Evolutionary conservation across 1,140 invertebrate genomes (phyloP).

Genomic region (Bilobella aurantiaca): DNA sequence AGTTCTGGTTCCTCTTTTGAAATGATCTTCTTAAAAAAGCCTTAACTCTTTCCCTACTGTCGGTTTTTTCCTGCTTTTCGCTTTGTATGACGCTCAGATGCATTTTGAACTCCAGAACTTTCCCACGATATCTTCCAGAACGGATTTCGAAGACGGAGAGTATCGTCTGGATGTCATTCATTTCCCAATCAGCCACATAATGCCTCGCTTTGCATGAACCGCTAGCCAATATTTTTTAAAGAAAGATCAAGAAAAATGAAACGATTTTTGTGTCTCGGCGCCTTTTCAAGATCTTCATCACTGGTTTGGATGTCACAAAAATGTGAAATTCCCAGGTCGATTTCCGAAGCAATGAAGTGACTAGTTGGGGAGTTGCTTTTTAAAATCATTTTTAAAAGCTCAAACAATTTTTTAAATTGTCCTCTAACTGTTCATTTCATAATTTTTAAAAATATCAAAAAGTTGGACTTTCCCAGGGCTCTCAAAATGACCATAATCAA

Average conservation of each 20-base stretch:
- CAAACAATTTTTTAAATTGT: too few species aligned
- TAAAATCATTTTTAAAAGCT: too few species aligned
- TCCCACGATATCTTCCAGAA: neutral
- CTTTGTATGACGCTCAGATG: neutral
- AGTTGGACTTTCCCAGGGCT: too few species aligned
- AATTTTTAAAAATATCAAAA: too few species aligned
- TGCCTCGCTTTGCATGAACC: neutral
- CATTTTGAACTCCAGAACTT: neutral
- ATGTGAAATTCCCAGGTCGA: too few species aligned
- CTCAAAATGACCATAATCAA: too few species aligned
- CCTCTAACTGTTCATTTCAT: too few species aligned
- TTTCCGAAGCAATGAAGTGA: too few species aligned
- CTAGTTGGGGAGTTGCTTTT: too few species aligned
- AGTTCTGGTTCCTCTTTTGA: neutral
- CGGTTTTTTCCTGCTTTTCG: neutral
- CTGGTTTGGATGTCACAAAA: too few species aligned
- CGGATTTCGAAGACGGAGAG: neutral
- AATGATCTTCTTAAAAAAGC: conserved; percentile 3
- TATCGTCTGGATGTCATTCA: conserved; percentile 2
- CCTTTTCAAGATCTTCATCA: too few species aligned
- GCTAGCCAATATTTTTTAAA: neutral
- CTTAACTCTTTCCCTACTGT: neutral
- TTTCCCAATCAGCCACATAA: neutral
- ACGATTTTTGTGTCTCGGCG: too few species aligned
- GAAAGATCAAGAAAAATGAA: neutral